These are phyloP conservation scores for Planiliza haematocheilus DNA, from an alignment of 2,113 vertebrate species.

Conservation along the genomic window DNA sequence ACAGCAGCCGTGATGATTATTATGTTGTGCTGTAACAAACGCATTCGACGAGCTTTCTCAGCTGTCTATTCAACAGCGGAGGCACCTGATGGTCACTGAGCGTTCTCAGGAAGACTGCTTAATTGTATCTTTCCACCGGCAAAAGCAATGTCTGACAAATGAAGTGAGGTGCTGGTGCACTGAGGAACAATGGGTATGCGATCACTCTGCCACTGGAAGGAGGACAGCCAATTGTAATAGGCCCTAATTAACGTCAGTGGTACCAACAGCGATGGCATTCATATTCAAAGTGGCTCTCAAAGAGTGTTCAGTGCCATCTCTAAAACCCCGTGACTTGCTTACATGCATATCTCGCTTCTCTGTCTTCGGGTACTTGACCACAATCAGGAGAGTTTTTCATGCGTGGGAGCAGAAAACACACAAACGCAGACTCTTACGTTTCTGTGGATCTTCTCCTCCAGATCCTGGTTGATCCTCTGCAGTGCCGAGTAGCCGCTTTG, in stretches of 20 bases:
- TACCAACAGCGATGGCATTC: conserved; percentile 62
- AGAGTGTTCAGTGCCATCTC: conserved; percentile 39
- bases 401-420: conserved; percentile 5
- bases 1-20: conserved; percentile 22
- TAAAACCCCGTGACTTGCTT: conserved; percentile 28
- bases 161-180: conserved; percentile 57
- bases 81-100: conserved; percentile 65
- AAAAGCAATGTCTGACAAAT: conserved; percentile 68
- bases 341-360: conserved; percentile 2
- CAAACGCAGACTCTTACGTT: conserved; percentile 73
- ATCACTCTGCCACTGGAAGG: conserved; percentile 68
- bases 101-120: conserved; percentile 58
- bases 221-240: conserved; percentile 74
- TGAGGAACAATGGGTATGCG: conserved; percentile 71
- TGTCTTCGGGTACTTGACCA: conserved; percentile 21
- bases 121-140: conserved; percentile 72
- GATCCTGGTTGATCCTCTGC: conserved; percentile 96
- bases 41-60: conserved; percentile 24
- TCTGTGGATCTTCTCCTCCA: conserved; percentile 96
- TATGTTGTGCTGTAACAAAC: conserved; percentile 53
- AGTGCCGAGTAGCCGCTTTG: conserved; percentile 97
- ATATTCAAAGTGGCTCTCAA: conserved; percentile 67
- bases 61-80: conserved; percentile 42
- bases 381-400: neutral
- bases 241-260: conserved; percentile 80